Percentiles rank a stretch among this genome's conserved stretches.
phyloP scores from a whole-genome alignment of 2,888 invertebrate genomes.

The Salticus scenicus region DNA sequence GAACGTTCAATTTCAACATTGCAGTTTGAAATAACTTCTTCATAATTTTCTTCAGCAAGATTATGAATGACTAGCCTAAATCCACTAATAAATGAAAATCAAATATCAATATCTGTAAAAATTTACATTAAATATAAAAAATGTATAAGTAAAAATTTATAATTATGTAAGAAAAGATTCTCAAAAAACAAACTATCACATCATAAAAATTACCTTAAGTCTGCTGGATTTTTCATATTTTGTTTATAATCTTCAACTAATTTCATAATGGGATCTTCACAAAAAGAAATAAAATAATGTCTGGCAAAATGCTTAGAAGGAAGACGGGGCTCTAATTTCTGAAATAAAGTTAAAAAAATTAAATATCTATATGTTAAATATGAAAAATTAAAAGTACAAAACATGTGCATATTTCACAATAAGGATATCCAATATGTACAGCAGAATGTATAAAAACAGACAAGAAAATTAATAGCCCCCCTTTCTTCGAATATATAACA shows the following conservation, averaged over 20 bases:
- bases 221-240: slow-evolving; percentile 26
- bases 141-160: neutral
- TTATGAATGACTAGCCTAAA: slow-evolving; percentile 84
- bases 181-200: too few species aligned
- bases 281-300: slow-evolving; percentile 90
- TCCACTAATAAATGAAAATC: slow-evolving; percentile 77
- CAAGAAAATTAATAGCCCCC: too few species aligned
- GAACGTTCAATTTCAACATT: slow-evolving; percentile 83
- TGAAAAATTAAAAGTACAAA: too few species aligned
- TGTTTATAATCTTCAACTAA: slow-evolving; percentile 65
- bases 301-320: slow-evolving; percentile 91
- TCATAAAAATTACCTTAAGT: slow-evolving; percentile 40
- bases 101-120: too few species aligned
- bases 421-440: too few species aligned
- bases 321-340: slow-evolving; percentile 80
- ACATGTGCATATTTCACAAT: too few species aligned
- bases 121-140: neutral
- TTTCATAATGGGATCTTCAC: slow-evolving; percentile 79
- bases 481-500: too few species aligned
- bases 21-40: slow-evolving; percentile 86
- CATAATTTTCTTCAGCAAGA: slow-evolving; percentile 84
- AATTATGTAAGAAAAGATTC: too few species aligned
- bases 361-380: too few species aligned
- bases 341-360: slow-evolving; percentile 24
- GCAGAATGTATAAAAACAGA: too few species aligned